Percentiles rank a stretch among this genome's conserved stretches.
Evolutionary conservation across 37 sponge, comb jelly and placozoan species (phyloP).

Genomic region (Aphrocallistes beatrix): DNA sequence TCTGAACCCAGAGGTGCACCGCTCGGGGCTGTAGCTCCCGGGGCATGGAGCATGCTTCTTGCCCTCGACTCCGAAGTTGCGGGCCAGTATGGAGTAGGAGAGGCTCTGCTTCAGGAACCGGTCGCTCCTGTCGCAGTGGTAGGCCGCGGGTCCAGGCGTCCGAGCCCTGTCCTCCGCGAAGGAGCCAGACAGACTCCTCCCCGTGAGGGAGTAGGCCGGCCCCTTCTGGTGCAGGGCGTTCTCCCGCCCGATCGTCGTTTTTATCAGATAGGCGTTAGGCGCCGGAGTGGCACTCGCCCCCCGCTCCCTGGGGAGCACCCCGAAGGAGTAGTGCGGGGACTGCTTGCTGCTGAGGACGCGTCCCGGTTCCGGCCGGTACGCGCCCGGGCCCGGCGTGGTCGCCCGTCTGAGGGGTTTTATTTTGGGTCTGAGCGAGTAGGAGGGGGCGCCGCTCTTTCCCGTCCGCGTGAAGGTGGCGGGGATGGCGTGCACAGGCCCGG

Average conservation of each 20-base stretch:
- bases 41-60: constrained; percentile 54
- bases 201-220: constrained; percentile 79
- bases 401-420: not conserved
- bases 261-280: constrained; percentile 82
- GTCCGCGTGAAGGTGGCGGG: constrained; percentile 52
- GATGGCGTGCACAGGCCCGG: constrained; percentile 84
- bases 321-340: constrained; percentile 91
- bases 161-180: constrained; percentile 90
- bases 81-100: constrained; percentile 82
- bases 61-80: constrained; percentile 67
- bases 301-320: not conserved
- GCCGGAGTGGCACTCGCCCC: constrained; percentile 77
- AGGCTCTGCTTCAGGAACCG: constrained; percentile 46
- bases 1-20: constrained; percentile 33
- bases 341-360: constrained; percentile 83
- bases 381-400: constrained; percentile 69
- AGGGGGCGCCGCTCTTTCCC: constrained; percentile 79
- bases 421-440: constrained; percentile 58
- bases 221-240: constrained; percentile 52
- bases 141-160: constrained; percentile 90
- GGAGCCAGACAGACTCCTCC: constrained; percentile 52
- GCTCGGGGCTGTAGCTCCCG: constrained; percentile 82
- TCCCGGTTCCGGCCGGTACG: constrained; percentile 70
- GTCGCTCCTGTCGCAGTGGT: constrained; percentile 45
- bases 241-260: constrained; percentile 64